Percentiles rank a stretch among this genome's conserved stretches.
These are phyloP conservation scores for Bactericera cockerelli DNA, from an alignment of 1,140 invertebrate genomes.

Conservation along the genomic window DNA sequence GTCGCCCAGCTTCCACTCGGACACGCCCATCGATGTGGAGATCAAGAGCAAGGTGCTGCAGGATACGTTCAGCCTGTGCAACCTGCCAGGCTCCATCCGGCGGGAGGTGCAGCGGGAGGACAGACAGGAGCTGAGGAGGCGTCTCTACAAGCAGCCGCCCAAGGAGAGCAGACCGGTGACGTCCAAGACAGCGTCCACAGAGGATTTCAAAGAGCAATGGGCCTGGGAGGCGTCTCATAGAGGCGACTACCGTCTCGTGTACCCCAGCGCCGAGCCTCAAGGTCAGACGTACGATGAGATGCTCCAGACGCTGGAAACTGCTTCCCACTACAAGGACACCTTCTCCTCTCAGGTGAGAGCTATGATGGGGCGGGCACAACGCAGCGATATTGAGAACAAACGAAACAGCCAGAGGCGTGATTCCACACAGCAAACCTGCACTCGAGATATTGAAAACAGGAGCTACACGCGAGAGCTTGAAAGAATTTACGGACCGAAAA, in stretches of 20 bases:
- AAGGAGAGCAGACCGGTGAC: conserved; percentile 8
- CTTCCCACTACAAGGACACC: conserved; percentile 52
- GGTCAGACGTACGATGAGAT: conserved; percentile 47
- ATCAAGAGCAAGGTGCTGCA: conserved; percentile 66
- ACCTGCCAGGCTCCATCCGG: conserved; percentile 63
- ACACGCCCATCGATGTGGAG: conserved; percentile 62
- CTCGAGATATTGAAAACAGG: too few species aligned
- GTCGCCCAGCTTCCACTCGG: conserved; percentile 79
- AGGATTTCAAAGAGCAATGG: conserved; percentile 36
- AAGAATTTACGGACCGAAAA: too few species aligned
- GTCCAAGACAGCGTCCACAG: conserved; percentile 8
- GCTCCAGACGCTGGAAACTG: conserved; percentile 53
- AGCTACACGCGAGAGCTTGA: too few species aligned
- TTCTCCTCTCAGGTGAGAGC: conserved; percentile 49
- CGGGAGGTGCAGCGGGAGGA: conserved; percentile 54
- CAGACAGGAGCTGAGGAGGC: conserved; percentile 43
- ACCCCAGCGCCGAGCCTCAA: conserved; percentile 31
- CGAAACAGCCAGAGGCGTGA: too few species aligned
- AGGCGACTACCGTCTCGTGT: conserved; percentile 52
- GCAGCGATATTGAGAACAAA: conserved; percentile 26
- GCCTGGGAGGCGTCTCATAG: conserved; percentile 60
- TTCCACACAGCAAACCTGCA: too few species aligned
- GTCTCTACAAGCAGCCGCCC: conserved; percentile 28
- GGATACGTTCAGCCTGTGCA: conserved; percentile 69
- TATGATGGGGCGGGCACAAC: not conserved